Base-by-base conservation (phyloP, 2,113 vertebrate genomes). In the Oostethus manadensis region DNA sequence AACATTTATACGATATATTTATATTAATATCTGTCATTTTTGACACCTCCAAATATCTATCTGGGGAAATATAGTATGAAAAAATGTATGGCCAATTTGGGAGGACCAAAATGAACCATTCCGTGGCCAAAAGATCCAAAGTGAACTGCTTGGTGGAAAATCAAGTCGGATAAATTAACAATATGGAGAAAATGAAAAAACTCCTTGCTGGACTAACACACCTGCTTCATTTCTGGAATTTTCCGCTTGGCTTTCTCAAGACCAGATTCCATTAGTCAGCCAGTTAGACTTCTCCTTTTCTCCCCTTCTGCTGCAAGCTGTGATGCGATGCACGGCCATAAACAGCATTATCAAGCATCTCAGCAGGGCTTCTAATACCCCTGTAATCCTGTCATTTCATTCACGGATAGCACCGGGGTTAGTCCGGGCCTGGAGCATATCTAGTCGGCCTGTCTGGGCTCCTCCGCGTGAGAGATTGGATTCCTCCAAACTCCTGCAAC, bases 301-400 rank as follows among this genome's bases (percentile, higher is more conserved):
- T 48, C 46, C 15, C 48, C 38, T 8, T 3, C 50, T 23, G 50
- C 72, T 67, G 50, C 60, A 46, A 76, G 16, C 56, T 62, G 63
- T 74, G 83, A 80, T 57, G 54, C 71, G 83, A 80, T 57, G 54
- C 71, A 48, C 62, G 21, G 67, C 67, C 69, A 71, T 81, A 80
- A 87, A 86, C 86, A 65, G 78, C 77, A 82, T 87, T 89, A 89
- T 89, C 86, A 83, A 78, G 64, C 76, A 86, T 90, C 87, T 89
- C 87, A 75, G 87, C 74, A 77, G 83, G 87, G 84, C 84, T 87
- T 86, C 82, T 88, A 84, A 89, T 85, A 82, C 80, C 77, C 68
- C 80, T 74, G 80, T 89, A 89, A 90, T 89, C 86, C 85, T 82
- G 81, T 88, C 85, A 85, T 89, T 89, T 88, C 86, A 88, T 89